Percentiles rank a stretch among this genome's conserved stretches.
Evolutionary conservation across 2,888 invertebrate species (phyloP).

Genomic region (Brachypterus glaber): DNA sequence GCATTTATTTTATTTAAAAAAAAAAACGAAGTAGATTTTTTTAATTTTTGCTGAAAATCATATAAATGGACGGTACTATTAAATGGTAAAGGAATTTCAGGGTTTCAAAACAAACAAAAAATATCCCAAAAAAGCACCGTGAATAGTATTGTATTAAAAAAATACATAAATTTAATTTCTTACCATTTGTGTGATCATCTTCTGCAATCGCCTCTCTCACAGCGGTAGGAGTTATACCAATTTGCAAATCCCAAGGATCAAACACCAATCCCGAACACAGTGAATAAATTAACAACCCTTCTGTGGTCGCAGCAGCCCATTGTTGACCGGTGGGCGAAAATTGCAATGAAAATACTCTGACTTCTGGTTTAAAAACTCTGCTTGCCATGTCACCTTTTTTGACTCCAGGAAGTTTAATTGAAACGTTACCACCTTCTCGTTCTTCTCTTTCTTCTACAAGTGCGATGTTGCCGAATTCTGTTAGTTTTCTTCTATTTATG

Average conservation of each 20-base stretch:
- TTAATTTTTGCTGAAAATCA: too few relatives aligned
- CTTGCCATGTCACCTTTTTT: slow-evolving; percentile 82
- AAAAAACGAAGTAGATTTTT: too few relatives aligned
- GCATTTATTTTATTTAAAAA: slow-evolving; percentile 11
- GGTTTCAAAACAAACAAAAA: slow-evolving; percentile 6
- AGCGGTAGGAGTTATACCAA: slow-evolving; percentile 69
- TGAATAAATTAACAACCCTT: slow-evolving; percentile 87
- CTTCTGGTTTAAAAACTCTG: slow-evolving; percentile 78
- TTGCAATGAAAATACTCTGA: slow-evolving; percentile 67
- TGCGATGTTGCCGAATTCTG: slow-evolving; percentile 88
- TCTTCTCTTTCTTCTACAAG: slow-evolving; percentile 76
- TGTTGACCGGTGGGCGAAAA: slow-evolving; percentile 93
- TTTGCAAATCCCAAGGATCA: slow-evolving; percentile 85
- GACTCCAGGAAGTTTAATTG: slow-evolving; percentile 80
- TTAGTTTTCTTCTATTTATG: slow-evolving; percentile 77
- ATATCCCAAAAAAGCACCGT: slow-evolving; percentile 23
- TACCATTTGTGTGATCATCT: slow-evolving; percentile 54
- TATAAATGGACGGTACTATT: too few relatives aligned
- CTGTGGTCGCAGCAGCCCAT: slow-evolving; percentile 91
- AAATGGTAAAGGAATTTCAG: too few relatives aligned
- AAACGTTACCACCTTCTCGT: slow-evolving; percentile 60
- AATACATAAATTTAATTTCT: slow-evolving; percentile 5
- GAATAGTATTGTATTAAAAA: slow-evolving; percentile 1
- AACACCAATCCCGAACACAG: slow-evolving; percentile 72
- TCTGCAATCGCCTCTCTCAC: slow-evolving; percentile 50